These are phyloP conservation scores for Leptodactylus fuscus DNA, from an alignment of 2,113 vertebrate species.

Conservation along the genomic window DNA sequence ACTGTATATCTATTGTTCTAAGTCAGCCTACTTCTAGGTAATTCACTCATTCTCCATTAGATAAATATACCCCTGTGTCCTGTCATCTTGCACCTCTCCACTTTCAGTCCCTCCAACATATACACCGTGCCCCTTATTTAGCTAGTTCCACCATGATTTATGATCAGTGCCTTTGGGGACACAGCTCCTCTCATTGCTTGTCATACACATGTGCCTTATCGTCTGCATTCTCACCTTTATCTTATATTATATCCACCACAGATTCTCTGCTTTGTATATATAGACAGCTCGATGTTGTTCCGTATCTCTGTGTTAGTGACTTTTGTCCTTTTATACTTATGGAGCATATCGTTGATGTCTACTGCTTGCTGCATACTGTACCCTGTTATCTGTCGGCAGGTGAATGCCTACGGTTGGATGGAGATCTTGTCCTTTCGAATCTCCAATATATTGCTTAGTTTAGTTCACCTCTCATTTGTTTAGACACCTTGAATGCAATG, in stretches of 20 bases:
- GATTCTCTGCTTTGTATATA: not conserved
- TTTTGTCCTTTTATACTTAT: not conserved
- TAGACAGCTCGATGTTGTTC: not conserved
- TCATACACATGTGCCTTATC: too few species aligned
- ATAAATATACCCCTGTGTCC: not conserved
- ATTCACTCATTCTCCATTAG: not conserved
- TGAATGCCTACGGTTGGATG: not conserved
- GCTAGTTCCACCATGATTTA: too few species aligned
- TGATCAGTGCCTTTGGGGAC: too few species aligned
- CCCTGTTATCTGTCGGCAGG: not conserved
- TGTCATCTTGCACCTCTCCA: too few species aligned
- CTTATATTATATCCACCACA: too few species aligned
- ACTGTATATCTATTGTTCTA: too few species aligned
- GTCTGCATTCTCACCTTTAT: too few species aligned
- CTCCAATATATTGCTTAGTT: not conserved
- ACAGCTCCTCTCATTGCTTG: too few species aligned
- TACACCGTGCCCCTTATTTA: too few species aligned
- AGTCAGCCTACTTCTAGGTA: not conserved
- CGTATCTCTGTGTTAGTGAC: not conserved
- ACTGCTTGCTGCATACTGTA: not conserved
- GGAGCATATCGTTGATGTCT: not conserved
- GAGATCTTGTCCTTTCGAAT: not conserved
- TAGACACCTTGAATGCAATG: slow-evolving; percentile 40
- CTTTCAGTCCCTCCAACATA: too few species aligned
- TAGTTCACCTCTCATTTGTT: slow-evolving; percentile 37